Percentiles rank a stretch among this genome's conserved stretches.
These are phyloP conservation scores for Homalodisca vitripennis DNA, from an alignment of 1,140 invertebrate species.

Conservation along the genomic window DNA sequence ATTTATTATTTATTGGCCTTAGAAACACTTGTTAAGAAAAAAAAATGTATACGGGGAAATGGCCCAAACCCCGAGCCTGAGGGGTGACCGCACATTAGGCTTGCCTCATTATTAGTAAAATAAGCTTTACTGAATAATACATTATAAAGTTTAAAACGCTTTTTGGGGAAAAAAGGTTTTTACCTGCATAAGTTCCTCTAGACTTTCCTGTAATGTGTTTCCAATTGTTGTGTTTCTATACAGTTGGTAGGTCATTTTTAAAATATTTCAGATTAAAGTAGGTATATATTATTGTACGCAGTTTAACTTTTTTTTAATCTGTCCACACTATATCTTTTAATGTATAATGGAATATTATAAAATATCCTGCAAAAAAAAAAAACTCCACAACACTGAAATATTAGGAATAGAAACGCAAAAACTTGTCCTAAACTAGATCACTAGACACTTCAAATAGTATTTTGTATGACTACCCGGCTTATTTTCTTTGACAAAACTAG, in stretches of 20 bases:
- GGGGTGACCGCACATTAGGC: neutral
- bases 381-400: too few relatives aligned
- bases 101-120: neutral
- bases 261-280: too few relatives aligned
- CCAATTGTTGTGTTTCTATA: constrained; percentile 98
- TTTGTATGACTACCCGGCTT: too few relatives aligned
- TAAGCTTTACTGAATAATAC: neutral
- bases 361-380: too few relatives aligned
- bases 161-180: neutral
- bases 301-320: too few relatives aligned
- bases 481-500: too few relatives aligned
- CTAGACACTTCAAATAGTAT: too few relatives aligned
- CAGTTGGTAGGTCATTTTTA: constrained; percentile 90
- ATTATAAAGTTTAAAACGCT: neutral
- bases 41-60: neutral
- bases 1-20: neutral
- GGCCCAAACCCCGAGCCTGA: neutral
- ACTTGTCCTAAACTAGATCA: too few relatives aligned
- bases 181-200: constrained; percentile 89
- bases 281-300: too few relatives aligned
- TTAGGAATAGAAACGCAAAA: too few relatives aligned
- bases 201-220: constrained; percentile 92
- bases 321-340: too few relatives aligned
- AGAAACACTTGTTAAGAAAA: neutral
- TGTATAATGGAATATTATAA: too few relatives aligned